These are phyloP conservation scores for Glyptemys insculpta DNA, from an alignment of 2,797 vertebrate genomes.

Conservation along the genomic window DNA sequence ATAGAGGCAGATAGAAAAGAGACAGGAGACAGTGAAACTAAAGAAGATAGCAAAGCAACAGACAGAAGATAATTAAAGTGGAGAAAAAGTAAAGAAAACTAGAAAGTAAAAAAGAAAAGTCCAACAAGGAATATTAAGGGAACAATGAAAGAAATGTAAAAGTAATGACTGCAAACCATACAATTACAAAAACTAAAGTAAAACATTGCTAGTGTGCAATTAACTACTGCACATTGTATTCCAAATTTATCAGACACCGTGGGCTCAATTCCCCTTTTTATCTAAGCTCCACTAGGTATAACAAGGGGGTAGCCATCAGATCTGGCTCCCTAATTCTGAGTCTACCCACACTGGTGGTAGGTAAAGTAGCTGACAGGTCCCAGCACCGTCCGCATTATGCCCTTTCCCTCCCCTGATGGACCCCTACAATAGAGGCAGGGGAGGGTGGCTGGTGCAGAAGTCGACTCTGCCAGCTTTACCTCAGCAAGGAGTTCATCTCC, in stretches of 20 bases:
- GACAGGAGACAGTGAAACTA: neutral
- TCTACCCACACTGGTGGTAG: neutral
- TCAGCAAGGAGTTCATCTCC: neutral
- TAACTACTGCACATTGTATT: neutral
- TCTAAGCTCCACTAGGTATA: no score
- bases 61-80: neutral
- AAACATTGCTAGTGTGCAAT: neutral
- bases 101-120: neutral
- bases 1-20: neutral
- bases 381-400: neutral
- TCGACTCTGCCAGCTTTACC: neutral
- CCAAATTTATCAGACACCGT: neutral
- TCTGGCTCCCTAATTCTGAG: neutral
- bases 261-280: neutral
- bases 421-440: neutral
- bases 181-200: conserved; percentile 2
- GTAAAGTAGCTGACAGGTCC: neutral
- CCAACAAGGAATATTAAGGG: neutral
- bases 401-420: neutral
- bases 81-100: neutral
- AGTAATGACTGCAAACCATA: neutral
- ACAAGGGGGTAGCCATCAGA: neutral
- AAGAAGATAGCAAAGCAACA: neutral
- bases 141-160: neutral
- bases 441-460: neutral